phyloP scores from a whole-genome alignment of 2,888 invertebrate species.

The Sinohyriopsis cumingii region DNA sequence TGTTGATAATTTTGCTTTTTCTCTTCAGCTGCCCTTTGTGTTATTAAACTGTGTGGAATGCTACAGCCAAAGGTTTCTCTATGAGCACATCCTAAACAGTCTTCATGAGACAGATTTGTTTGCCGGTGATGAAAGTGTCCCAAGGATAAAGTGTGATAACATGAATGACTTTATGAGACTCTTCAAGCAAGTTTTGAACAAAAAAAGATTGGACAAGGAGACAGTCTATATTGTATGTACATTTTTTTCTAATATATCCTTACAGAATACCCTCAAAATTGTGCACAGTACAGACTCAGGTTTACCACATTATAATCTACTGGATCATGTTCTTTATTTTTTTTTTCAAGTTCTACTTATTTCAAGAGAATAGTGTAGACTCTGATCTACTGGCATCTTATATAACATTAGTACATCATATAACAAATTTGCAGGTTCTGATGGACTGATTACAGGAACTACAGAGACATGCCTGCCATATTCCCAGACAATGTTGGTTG shows the following conservation, averaged over 20 bases:
- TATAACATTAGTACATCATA: too few relatives aligned
- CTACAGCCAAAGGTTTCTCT: conserved; percentile 83
- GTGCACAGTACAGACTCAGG: too few relatives aligned
- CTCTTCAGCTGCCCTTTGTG: conserved; percentile 72
- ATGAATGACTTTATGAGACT: conserved; percentile 68
- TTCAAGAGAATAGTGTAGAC: too few relatives aligned
- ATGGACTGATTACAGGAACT: too few relatives aligned
- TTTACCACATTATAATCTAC: not conserved
- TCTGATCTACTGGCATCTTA: too few relatives aligned
- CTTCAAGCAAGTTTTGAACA: conserved; percentile 42
- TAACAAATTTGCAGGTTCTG: too few relatives aligned
- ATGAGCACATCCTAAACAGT: conserved; percentile 82
- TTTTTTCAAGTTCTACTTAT: too few relatives aligned
- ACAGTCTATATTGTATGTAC: conserved; percentile 66
- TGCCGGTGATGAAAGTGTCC: conserved; percentile 25
- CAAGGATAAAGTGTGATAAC: conserved; percentile 65
- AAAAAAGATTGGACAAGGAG: conserved; percentile 43
- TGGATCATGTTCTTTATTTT: too few relatives aligned
- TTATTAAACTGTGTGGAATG: conserved; percentile 87
- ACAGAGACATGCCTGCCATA: too few relatives aligned
- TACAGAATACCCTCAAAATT: not conserved
- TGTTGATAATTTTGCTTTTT: not conserved
- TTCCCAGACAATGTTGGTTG: too few relatives aligned
- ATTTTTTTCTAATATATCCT: not conserved
- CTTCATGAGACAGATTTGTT: conserved; percentile 45